These are phyloP conservation scores for Piaya cayana DNA, from an alignment of 2,113 vertebrate species.

Conservation along the genomic window DNA sequence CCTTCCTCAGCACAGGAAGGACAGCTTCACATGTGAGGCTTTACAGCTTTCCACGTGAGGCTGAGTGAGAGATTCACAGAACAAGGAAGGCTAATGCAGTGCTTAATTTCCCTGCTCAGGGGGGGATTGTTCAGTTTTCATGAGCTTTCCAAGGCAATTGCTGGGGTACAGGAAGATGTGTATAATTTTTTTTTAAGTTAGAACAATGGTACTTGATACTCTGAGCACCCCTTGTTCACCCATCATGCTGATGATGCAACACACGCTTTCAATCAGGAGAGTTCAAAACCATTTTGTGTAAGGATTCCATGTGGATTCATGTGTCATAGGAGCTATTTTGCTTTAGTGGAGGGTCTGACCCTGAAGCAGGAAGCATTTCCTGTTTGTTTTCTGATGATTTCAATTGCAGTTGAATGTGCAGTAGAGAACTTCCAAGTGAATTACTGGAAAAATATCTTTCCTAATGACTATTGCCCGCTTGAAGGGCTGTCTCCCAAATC, in stretches of 20 bases:
- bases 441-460: neutral
- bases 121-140: neutral
- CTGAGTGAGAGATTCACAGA: neutral
- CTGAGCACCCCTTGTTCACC: neutral
- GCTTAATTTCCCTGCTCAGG: neutral
- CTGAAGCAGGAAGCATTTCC: neutral
- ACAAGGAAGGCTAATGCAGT: neutral
- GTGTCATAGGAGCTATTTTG: neutral
- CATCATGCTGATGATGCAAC: neutral
- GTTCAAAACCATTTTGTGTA: neutral
- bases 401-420: neutral
- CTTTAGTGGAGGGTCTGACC: neutral
- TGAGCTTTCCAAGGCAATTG: neutral
- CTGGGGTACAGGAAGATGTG: neutral
- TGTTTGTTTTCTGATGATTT: neutral
- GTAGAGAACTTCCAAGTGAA: neutral
- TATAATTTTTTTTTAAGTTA: neutral
- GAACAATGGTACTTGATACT: neutral
- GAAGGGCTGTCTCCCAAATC: neutral
- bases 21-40: too few species aligned
- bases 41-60: neutral
- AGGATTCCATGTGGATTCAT: neutral
- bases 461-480: neutral
- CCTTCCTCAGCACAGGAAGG: too few species aligned
- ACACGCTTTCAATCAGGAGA: neutral